Percentiles rank a stretch among this genome's conserved stretches.
Conservation (phyloP, 1,140 invertebrate species). For the Lasioglossum baleicum region DNA sequence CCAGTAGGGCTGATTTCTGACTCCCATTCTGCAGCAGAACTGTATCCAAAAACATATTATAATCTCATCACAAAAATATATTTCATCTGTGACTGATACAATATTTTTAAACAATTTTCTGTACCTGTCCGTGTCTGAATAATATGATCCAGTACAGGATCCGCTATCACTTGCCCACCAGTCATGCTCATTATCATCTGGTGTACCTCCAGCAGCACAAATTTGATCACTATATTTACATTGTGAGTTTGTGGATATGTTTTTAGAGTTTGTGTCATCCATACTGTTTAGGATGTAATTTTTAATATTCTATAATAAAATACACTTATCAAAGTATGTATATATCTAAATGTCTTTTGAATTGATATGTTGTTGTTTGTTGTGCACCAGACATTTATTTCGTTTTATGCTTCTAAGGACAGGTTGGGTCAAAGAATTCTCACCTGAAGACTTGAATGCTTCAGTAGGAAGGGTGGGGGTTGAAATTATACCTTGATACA, state of each 20-base stretch:
- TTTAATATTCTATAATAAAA: slow-evolving; percentile 10
- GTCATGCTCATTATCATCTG: slow-evolving; percentile 73
- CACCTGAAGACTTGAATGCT: slow-evolving; percentile 9
- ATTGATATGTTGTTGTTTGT: neutral
- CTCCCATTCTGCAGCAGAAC: slow-evolving; percentile 85
- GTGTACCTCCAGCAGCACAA: slow-evolving; percentile 34
- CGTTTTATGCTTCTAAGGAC: neutral
- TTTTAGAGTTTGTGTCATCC: slow-evolving; percentile 60
- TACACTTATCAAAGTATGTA: neutral
- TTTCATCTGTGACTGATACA: neutral
- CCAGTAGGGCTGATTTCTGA: slow-evolving; percentile 81
- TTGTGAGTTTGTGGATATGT: slow-evolving; percentile 46
- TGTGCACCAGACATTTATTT: neutral
- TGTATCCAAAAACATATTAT: slow-evolving; percentile 57
- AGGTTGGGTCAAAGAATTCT: slow-evolving; percentile 22
- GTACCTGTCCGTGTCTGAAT: slow-evolving; percentile 74
- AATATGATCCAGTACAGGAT: slow-evolving; percentile 77
- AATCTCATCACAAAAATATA: slow-evolving; percentile 10
- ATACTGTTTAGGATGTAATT: slow-evolving; percentile 44
- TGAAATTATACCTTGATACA: neutral
- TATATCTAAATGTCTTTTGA: neutral
- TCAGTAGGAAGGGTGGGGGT: slow-evolving; percentile 16
- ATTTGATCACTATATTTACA: slow-evolving; percentile 45
- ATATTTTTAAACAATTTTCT: slow-evolving; percentile 15
- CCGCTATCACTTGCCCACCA: slow-evolving; percentile 78